phyloP scores from a whole-genome alignment of 2,797 vertebrate genomes.

The Cottoperca gobio region DNA sequence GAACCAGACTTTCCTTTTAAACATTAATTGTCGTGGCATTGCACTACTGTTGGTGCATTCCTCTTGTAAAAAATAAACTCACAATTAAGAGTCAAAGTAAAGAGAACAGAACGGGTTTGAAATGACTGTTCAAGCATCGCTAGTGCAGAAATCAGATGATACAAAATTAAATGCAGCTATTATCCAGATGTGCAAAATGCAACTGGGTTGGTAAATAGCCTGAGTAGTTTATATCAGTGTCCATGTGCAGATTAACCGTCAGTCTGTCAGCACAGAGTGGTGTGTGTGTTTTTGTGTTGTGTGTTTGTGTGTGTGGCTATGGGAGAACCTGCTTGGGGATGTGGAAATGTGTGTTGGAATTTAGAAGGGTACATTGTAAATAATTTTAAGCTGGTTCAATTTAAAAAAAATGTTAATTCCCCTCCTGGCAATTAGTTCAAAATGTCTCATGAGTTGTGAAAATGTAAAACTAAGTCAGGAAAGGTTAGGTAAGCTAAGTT shows the following conservation, averaged over 20 bases:
- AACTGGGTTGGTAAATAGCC: constrained; percentile 21
- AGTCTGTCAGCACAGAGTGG: constrained; percentile 7
- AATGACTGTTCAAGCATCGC: neutral
- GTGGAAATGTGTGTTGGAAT: constrained; percentile 4
- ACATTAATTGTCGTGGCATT: neutral
- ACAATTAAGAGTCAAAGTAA: neutral
- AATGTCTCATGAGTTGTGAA: neutral
- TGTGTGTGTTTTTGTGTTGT: constrained; percentile 15
- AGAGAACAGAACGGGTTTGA: neutral
- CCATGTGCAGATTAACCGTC: constrained; percentile 27
- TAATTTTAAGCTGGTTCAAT: neutral
- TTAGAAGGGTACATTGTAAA: neutral
- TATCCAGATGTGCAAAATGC: constrained; percentile 18
- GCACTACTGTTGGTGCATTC: neutral
- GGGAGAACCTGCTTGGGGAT: neutral
- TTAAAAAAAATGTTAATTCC: neutral
- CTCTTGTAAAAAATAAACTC: neutral
- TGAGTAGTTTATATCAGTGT: constrained; percentile 5
- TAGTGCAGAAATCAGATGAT: neutral
- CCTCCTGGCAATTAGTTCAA: neutral
- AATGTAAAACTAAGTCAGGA: neutral
- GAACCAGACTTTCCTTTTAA: neutral
- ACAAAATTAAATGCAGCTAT: neutral
- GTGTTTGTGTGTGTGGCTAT: neutral
- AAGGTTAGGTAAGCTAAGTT: too few relatives aligned